phyloP scores from a whole-genome alignment of 2,113 vertebrate genomes.

The Spermophilus dauricus region DNA sequence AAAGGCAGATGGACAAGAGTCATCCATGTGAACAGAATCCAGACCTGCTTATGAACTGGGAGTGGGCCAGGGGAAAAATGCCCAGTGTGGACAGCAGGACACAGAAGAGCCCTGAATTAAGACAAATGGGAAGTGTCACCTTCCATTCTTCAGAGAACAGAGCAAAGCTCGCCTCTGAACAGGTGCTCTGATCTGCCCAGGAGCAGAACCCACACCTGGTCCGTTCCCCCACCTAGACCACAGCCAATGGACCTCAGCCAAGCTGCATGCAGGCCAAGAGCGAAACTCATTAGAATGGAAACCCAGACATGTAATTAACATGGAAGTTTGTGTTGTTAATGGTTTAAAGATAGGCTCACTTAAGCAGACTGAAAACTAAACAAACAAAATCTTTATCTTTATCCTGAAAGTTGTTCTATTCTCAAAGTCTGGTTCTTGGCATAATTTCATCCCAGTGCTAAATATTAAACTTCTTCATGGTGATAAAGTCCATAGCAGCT shows the following conservation, averaged over 20 bases:
- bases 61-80: neutral
- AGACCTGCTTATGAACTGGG: neutral
- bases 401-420: neutral
- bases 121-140: neutral
- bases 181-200: neutral
- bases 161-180: neutral
- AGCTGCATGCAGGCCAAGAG: neutral
- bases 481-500: neutral
- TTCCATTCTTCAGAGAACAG: constrained; percentile 5
- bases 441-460: neutral
- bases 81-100: neutral
- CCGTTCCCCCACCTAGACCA: neutral
- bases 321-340: neutral
- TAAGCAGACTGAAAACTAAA: neutral
- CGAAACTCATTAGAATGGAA: neutral
- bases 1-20: neutral
- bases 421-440: neutral
- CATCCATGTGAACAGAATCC: neutral
- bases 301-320: neutral
- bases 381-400: neutral
- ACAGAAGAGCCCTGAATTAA: neutral
- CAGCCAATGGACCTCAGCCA: accelerated
- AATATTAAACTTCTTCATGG: neutral
- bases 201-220: neutral
- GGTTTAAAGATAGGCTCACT: neutral